phyloP scores from a whole-genome alignment of 2,888 invertebrate genomes.

The Craniophora ligustri region DNA sequence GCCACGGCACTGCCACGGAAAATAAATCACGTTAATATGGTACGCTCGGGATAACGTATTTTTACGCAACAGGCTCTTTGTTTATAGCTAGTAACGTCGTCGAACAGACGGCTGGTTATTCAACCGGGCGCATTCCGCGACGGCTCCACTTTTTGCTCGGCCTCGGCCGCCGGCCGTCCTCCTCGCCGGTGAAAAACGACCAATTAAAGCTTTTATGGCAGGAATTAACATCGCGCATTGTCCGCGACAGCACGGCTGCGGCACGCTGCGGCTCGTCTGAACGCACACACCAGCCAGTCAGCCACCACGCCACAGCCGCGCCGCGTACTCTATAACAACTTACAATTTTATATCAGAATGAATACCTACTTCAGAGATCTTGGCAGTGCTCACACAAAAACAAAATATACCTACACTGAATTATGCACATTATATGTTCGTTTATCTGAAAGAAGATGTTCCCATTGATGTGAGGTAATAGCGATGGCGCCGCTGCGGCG shows the following conservation, averaged over 20 bases:
- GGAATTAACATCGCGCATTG: slow-evolving; percentile 80
- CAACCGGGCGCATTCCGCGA: slow-evolving; percentile 87
- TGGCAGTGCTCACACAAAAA: slow-evolving; percentile 62
- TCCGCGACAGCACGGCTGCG: slow-evolving; percentile 58
- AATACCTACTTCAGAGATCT: slow-evolving; percentile 54
- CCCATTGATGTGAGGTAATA: slow-evolving; percentile 72
- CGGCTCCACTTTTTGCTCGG: slow-evolving; percentile 85
- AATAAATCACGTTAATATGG: slow-evolving; percentile 82
- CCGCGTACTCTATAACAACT: slow-evolving; percentile 36
- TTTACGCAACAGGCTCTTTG: slow-evolving; percentile 86
- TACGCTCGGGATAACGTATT: slow-evolving; percentile 81
- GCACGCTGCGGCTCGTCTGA: slow-evolving; percentile 12
- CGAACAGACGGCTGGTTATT: slow-evolving; percentile 84
- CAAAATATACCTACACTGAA: slow-evolving; percentile 62
- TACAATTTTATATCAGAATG: slow-evolving; percentile 56
- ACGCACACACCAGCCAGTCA: no score
- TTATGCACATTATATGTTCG: slow-evolving; percentile 66
- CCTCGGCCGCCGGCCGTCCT: slow-evolving; percentile 61
- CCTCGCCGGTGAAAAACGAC: slow-evolving; percentile 71
- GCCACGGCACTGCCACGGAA: slow-evolving; percentile 66
- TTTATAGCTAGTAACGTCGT: slow-evolving; percentile 78
- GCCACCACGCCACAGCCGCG: slow-evolving; percentile 33
- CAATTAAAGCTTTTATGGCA: slow-evolving; percentile 84
- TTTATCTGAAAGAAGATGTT: slow-evolving; percentile 70
- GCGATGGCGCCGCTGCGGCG: slow-evolving; percentile 74